Conservation (phyloP, 37 sponge, comb jelly and placozoan species). For the Chondrosia reniformis region DNA sequence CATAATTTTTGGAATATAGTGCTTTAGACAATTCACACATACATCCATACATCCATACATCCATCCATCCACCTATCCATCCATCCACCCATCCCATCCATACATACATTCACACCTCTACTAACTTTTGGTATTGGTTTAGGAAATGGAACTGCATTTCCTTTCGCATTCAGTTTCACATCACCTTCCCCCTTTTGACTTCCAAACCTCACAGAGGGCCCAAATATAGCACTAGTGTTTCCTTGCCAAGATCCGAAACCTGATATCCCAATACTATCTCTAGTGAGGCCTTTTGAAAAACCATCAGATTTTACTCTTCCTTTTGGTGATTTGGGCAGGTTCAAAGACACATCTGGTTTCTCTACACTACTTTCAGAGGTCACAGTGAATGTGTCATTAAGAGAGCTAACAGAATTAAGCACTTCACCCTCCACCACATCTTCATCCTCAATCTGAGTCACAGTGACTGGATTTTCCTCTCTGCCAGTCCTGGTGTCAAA, state of each 20-base stretch:
- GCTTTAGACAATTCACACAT: no score
- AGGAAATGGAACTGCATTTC: background rate
- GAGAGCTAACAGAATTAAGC: background rate
- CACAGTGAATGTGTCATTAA: constrained; percentile 20
- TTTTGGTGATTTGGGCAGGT: background rate
- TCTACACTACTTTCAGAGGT: background rate
- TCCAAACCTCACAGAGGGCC: constrained; percentile 48
- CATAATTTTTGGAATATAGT: no score
- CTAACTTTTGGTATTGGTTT: no score
- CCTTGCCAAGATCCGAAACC: background rate
- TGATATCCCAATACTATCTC: no score
- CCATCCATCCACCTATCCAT: no score
- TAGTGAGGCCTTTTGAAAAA: background rate
- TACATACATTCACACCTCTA: background rate
- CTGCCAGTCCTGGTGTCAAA: background rate
- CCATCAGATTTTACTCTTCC: background rate
- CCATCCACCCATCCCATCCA: background rate
- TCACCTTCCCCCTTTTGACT: background rate
- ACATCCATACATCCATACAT: no score
- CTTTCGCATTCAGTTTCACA: no score
- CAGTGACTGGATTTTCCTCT: background rate
- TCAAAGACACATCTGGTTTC: background rate
- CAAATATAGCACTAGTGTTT: constrained; percentile 52
- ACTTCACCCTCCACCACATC: background rate
- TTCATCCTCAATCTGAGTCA: background rate